phyloP scores from a whole-genome alignment of 2,113 vertebrate species.

The Brachyistius frenatus region DNA sequence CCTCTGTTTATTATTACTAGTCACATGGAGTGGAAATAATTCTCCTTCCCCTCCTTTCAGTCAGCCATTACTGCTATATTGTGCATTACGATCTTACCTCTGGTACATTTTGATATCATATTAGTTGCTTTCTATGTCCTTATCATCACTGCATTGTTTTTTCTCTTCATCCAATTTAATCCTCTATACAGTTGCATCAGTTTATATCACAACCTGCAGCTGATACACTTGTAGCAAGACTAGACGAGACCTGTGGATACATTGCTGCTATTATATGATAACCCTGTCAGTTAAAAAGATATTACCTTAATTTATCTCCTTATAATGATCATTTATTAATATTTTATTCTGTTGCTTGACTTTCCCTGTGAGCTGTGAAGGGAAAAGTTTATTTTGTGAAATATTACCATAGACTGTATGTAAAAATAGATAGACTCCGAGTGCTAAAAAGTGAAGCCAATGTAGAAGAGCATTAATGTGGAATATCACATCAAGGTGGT shows the following conservation, averaged over 20 bases:
- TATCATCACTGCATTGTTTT: not conserved
- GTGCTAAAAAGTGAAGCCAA: too few relatives aligned
- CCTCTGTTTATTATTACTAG: slow-evolving; percentile 53
- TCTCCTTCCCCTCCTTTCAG: slow-evolving; percentile 25
- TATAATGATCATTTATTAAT: not conserved
- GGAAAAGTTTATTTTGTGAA: too few relatives aligned
- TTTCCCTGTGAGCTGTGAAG: too few relatives aligned
- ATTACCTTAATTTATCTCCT: not conserved
- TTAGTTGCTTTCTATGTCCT: slow-evolving; percentile 22
- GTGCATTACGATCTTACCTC: not conserved
- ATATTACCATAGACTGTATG: too few relatives aligned
- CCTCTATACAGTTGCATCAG: not conserved
- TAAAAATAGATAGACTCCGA: too few relatives aligned
- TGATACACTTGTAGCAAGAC: not conserved
- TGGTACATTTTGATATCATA: slow-evolving; percentile 25
- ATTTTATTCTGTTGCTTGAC: not conserved
- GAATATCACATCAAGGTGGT: too few relatives aligned
- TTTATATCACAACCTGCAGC: not conserved
- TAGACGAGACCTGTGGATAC: not conserved
- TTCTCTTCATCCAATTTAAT: slow-evolving; percentile 5
- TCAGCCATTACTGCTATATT: slow-evolving; percentile 42
- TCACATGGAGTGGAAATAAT: slow-evolving; percentile 56
- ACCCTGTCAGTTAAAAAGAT: not conserved
- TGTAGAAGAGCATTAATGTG: too few relatives aligned
- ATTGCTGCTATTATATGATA: not conserved